Evolutionary conservation across 2,113 vertebrate genomes (phyloP).

Genomic region (Montifringilla adamsi): DNA sequence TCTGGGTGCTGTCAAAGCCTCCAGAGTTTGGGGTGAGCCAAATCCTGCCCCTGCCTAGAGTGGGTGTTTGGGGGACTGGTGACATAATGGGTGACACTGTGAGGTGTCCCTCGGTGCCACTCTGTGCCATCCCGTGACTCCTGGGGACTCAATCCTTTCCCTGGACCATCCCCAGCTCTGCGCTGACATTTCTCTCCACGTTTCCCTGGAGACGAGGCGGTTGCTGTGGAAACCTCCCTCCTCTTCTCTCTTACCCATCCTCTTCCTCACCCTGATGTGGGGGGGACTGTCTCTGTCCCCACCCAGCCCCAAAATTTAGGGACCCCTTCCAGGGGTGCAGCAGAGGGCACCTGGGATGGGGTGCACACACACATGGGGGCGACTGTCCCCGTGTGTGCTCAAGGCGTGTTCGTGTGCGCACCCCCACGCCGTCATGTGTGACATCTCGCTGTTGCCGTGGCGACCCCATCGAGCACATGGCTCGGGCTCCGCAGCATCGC

Average conservation of each 20-base stretch:
- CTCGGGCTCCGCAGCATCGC: slow-evolving; percentile 65
- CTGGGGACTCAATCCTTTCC: neutral
- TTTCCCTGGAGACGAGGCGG: slow-evolving; percentile 70
- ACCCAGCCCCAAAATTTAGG: neutral
- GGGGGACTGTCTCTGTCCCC: neutral
- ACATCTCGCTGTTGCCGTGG: slow-evolving; percentile 72
- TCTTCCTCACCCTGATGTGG: slow-evolving; percentile 16
- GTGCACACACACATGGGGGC: accelerated
- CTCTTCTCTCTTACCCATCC: slow-evolving; percentile 31
- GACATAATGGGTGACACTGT: neutral
- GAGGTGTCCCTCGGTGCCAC: neutral
- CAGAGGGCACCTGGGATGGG: accelerated
- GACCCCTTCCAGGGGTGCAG: neutral
- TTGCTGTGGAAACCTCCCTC: slow-evolving; percentile 70
- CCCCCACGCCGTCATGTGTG: slow-evolving; percentile 43
- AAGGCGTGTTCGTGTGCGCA: neutral
- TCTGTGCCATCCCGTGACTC: neutral
- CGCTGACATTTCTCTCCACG: slow-evolving; percentile 16
- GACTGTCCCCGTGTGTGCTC: neutral
- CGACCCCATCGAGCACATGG: slow-evolving; percentile 72
- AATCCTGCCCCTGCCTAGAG: neutral
- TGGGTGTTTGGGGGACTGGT: neutral
- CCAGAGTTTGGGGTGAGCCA: neutral
- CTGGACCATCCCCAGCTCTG: neutral
- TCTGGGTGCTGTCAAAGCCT: neutral